Evolutionary conservation across 2,113 vertebrate species (phyloP).

Genomic region (Bujurquina vittata): DNA sequence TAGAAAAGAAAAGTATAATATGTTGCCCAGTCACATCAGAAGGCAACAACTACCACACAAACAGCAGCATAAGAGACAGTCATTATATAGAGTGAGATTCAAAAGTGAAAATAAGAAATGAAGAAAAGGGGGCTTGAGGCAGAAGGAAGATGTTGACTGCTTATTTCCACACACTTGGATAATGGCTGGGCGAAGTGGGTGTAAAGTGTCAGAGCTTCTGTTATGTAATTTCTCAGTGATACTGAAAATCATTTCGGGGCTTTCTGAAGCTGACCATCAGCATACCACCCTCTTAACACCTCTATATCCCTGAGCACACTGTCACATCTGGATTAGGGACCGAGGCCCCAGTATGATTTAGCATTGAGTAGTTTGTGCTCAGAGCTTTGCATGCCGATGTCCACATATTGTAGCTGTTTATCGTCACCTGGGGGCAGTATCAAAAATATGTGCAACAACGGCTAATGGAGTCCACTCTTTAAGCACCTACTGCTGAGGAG

Average conservation of each 20-base stretch:
- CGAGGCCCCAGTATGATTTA: background rate
- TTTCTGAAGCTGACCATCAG: background rate
- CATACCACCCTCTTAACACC: background rate
- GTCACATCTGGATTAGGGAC: background rate
- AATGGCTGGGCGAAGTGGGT: background rate
- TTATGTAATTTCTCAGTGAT: background rate
- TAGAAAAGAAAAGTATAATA: background rate
- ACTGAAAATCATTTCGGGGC: background rate
- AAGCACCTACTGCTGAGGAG: background rate
- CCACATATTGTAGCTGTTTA: background rate
- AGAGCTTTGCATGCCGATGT: rapidly evolving
- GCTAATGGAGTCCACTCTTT: background rate
- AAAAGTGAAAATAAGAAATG: background rate
- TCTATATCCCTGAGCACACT: background rate
- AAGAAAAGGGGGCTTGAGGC: background rate
- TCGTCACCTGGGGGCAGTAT: background rate
- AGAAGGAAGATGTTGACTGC: background rate
- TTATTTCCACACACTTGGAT: background rate
- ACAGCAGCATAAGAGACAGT: background rate
- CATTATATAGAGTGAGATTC: background rate
- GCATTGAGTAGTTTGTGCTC: background rate
- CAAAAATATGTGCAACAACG: background rate
- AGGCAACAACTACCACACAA: background rate
- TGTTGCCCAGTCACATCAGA: background rate
- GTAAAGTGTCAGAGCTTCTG: background rate